phyloP scores from a whole-genome alignment of 2,888 invertebrate genomes.

The Platycnemis pennipes region DNA sequence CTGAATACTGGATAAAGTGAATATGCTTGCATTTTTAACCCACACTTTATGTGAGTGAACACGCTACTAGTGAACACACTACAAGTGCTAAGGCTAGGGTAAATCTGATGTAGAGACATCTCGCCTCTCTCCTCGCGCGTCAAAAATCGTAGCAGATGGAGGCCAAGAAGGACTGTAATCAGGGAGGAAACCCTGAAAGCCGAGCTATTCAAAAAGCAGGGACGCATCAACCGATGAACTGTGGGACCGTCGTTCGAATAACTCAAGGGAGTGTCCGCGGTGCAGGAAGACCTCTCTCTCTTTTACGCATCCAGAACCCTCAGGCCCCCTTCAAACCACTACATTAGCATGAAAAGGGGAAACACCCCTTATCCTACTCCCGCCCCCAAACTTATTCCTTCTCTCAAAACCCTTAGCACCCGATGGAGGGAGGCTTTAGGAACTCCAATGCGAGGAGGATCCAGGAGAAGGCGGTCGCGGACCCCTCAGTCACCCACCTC shows the following conservation, averaged over 20 bases:
- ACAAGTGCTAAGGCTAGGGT: too few species aligned
- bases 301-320: neutral
- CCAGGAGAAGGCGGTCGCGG: neutral
- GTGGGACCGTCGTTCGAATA: neutral
- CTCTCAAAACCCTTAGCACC: neutral
- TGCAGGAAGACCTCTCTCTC: neutral
- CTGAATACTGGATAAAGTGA: too few species aligned
- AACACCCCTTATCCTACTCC: neutral
- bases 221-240: neutral
- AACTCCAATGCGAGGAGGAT: neutral
- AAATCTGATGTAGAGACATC: too few species aligned
- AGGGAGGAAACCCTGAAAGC: neutral
- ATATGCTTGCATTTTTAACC: too few species aligned
- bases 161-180: neutral
- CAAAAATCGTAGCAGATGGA: neutral
- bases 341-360: constrained; percentile 27
- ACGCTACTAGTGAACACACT: too few species aligned
- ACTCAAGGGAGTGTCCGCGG: neutral
- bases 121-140: neutral
- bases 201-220: neutral
- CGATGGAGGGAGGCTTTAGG: too few species aligned
- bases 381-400: neutral
- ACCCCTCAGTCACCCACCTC: too few species aligned
- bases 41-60: too few species aligned
- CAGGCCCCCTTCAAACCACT: neutral